A percentile compares a stretch with the other conserved stretches of the same genome.
phyloP scores from a whole-genome alignment of 2,888 invertebrate genomes.

The Poecilobothrus nobilitatus region DNA sequence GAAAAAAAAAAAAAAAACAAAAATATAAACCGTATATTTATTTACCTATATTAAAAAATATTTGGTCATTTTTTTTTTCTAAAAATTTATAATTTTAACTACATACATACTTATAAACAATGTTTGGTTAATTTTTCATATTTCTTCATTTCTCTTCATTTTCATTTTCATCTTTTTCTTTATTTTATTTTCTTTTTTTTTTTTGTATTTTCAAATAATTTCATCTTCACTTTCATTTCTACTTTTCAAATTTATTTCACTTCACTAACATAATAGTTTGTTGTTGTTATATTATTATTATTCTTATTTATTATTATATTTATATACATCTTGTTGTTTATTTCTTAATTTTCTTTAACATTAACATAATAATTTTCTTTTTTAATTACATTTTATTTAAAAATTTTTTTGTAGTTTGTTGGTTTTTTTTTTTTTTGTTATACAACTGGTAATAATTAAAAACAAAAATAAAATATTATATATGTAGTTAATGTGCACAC shows the following conservation, averaged over 20 bases:
- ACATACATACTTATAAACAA: constrained; percentile 21
- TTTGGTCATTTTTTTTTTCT: too few relatives aligned
- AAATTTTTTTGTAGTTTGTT: too few relatives aligned
- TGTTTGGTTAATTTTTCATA: constrained; percentile 20
- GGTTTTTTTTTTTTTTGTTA: too few relatives aligned
- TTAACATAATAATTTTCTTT: too few relatives aligned
- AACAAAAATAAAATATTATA: too few relatives aligned
- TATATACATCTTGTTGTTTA: not conserved
- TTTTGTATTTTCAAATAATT: not conserved
- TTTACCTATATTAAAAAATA: constrained; percentile 38
- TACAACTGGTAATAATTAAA: too few relatives aligned
- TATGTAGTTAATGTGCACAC: too few relatives aligned
- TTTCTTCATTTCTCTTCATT: constrained; percentile 8
- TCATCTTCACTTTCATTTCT: not conserved
- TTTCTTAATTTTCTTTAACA: too few relatives aligned
- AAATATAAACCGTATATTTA: not conserved
- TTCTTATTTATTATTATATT: not conserved
- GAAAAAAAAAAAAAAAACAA: not conserved
- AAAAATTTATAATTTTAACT: constrained; percentile 24
- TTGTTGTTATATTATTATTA: not conserved
- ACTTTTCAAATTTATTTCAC: not conserved
- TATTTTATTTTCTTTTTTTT: too few relatives aligned
- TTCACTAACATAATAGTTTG: too few relatives aligned
- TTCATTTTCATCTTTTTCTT: not conserved
- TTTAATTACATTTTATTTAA: too few relatives aligned